Base-by-base conservation (phyloP, 1,140 invertebrate species). In the Danaus plexippus region DNA sequence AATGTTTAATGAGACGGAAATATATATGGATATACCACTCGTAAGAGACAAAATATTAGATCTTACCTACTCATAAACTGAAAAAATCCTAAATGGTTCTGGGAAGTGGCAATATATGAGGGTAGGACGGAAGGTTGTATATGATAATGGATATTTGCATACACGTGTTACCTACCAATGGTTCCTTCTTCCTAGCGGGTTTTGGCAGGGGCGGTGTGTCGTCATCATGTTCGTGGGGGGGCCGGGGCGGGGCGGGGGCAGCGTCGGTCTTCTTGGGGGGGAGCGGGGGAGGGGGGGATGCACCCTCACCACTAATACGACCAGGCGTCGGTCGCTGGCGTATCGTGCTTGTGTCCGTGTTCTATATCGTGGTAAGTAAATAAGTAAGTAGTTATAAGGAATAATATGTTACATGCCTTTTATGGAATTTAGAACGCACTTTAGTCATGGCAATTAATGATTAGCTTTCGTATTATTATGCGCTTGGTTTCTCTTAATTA, bases 221-320 rank as follows among this genome's bases (percentile, higher is more conserved):
- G 18, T 68, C 43, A 43, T 87, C 71, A 9, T 50, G 88, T 43
- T 74, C 89, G 59, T 91, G 89, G 9, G 90, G 91, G 41, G 92
- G 92, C 49, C 91, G 87, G 2, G 92, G 91, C 1, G 92, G 92
- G 0, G 92, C 48, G 59, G 67, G 57, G 10, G 89, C 9, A 88
- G 89, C 9, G 88, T 78, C 74, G 4, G 54, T 67, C 71, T 95
- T 95, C 78, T 96, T 96, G 0, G 95, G 95, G 3, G 94, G 94
- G 55, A 96, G 85, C 1, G 95, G 95, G 9, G 95, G 95, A 1
- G 95, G 95, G 63, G 95, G 81, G 75, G 87, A 79, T 73, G 89
- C 75, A 54, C 78, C 75, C 54, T 84, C 89, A 1, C 90, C 91
- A 91, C 80, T 94, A 90, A 93, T 65, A 84, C 53, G 64, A 52